Conservation (phyloP, 2,113 vertebrate genomes). For the Plestiodon gilberti region DNA sequence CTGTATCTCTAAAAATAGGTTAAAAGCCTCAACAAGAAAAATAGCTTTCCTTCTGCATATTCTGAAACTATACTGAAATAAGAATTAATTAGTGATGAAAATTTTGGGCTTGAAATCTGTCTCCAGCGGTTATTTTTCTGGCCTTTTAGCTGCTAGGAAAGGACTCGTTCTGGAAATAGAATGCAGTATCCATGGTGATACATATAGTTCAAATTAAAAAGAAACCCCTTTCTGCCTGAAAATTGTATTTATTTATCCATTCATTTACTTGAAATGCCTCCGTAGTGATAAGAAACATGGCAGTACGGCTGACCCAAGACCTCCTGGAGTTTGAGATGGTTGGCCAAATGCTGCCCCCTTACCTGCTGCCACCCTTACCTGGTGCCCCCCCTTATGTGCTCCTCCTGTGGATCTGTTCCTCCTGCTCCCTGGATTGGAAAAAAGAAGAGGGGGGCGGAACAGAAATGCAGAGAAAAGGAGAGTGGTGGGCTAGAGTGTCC, state of each 20-base stretch:
- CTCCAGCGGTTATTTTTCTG: slow-evolving; percentile 44
- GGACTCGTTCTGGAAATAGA: slow-evolving; percentile 65
- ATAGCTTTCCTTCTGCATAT: background rate
- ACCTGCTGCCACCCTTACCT: too few species aligned
- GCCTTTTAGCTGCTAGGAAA: slow-evolving; percentile 51
- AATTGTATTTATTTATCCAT: slow-evolving; percentile 54
- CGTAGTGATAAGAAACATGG: slow-evolving; percentile 28
- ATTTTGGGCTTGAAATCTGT: slow-evolving; percentile 17
- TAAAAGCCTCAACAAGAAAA: background rate
- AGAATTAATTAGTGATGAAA: slow-evolving; percentile 28
- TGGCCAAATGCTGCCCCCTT: too few species aligned
- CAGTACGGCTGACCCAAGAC: background rate
- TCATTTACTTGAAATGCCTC: slow-evolving; percentile 59
- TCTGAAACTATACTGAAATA: background rate
- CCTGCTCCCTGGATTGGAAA: too few species aligned
- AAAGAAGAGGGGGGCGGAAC: too few species aligned
- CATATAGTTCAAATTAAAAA: slow-evolving; percentile 57
- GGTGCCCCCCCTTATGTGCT: too few species aligned
- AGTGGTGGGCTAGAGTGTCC: too few species aligned
- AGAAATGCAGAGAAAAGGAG: too few species aligned
- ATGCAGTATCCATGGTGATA: slow-evolving; percentile 66
- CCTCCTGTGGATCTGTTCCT: too few species aligned
- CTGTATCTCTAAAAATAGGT: slow-evolving; percentile 19
- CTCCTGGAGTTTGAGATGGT: too few species aligned
- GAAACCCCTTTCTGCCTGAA: slow-evolving; percentile 54